Conservation (phyloP, 2,888 invertebrate genomes). For the Coenonympha arcania region DNA sequence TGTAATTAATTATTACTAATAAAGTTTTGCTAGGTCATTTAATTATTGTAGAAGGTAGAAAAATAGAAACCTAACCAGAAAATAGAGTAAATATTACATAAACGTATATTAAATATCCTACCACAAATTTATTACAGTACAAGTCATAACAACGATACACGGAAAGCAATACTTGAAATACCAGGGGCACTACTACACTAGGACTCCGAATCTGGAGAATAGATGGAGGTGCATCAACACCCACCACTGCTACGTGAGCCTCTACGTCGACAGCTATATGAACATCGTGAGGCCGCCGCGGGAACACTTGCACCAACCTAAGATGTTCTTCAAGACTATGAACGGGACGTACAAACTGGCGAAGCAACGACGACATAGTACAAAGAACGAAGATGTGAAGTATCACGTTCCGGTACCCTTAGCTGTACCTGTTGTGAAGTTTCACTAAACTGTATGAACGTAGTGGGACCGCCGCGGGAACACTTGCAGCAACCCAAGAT, state of each 20-base stretch:
- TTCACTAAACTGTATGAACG: conserved; percentile 19
- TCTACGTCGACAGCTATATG: conserved; percentile 28
- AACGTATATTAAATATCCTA: neutral
- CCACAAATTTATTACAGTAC: conserved; percentile 29
- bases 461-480: conserved; percentile 16
- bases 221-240: conserved; percentile 46
- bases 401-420: neutral
- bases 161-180: conserved; percentile 43
- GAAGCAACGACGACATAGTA: conserved; percentile 5
- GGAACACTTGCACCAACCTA: conserved; percentile 19
- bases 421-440: too few relatives aligned
- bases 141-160: conserved; percentile 39
- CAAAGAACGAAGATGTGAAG: neutral
- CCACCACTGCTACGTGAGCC: conserved; percentile 33
- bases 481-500: conserved; percentile 20
- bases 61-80: neutral
- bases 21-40: too few relatives aligned
- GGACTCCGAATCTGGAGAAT: conserved; percentile 38
- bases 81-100: neutral
- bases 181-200: conserved; percentile 46
- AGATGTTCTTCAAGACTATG: conserved; percentile 15
- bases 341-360: conserved; percentile 19
- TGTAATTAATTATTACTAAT: too few relatives aligned
- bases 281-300: conserved; percentile 18
- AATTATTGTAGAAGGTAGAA: too few relatives aligned